phyloP scores from a whole-genome alignment of 2,797 vertebrate genomes.

The Esox masquinongy region DNA sequence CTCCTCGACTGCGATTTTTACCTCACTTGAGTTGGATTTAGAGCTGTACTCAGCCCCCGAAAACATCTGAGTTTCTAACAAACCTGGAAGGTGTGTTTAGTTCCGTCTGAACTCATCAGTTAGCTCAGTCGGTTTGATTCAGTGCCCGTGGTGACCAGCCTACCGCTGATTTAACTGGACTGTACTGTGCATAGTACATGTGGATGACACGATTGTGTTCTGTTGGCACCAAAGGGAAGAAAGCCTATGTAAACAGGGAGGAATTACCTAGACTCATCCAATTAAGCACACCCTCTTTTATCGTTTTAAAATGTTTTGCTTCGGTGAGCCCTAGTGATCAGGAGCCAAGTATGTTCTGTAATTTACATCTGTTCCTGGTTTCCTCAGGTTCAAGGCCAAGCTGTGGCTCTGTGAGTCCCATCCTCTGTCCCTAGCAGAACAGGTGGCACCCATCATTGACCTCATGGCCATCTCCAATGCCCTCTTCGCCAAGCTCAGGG shows the following conservation, averaged over 20 bases:
- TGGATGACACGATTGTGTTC: too few species aligned
- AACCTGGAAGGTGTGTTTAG: too few species aligned
- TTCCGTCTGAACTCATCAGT: too few species aligned
- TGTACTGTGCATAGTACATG: too few species aligned
- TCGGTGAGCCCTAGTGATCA: background rate
- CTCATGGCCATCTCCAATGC: conserved; percentile 98
- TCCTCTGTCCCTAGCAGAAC: conserved; percentile 91
- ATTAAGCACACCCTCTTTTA: background rate
- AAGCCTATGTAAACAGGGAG: background rate
- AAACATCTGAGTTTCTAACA: too few species aligned
- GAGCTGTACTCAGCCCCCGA: too few species aligned
- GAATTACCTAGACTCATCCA: background rate
- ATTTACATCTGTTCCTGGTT: background rate
- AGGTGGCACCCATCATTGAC: conserved; percentile 96
- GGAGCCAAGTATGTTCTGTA: background rate
- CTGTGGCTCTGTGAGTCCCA: conserved; percentile 96
- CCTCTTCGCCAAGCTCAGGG: conserved; percentile 93
- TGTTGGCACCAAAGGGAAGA: too few species aligned
- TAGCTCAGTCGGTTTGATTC: too few species aligned
- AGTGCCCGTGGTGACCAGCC: too few species aligned
- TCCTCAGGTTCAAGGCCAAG: conserved; percentile 93
- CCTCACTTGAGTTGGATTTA: too few species aligned
- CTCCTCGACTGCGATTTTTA: too few species aligned
- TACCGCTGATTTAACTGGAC: background rate
- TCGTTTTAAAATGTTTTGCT: background rate